A percentile compares a stretch with the other conserved stretches of the same genome.
Conservation (phyloP, 2,888 invertebrate genomes). For the Apeira syringaria region DNA sequence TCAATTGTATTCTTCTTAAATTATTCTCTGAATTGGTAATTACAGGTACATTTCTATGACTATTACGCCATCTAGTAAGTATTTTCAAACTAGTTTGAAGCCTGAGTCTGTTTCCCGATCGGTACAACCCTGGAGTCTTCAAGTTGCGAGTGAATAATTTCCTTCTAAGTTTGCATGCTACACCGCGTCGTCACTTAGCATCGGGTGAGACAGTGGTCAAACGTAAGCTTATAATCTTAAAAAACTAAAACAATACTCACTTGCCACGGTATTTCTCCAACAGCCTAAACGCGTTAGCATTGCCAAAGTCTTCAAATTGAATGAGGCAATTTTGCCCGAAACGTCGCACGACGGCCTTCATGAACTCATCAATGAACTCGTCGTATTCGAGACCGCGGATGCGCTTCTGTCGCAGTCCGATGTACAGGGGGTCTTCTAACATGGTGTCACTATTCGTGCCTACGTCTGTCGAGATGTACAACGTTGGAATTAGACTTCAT, state of each 20-base stretch:
- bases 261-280: conserved; percentile 93
- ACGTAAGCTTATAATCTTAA: too few species aligned
- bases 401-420: conserved; percentile 94
- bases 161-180: too few species aligned
- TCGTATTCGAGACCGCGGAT: conserved; percentile 94
- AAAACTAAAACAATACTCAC: conserved; percentile 70
- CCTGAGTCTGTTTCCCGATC: too few species aligned
- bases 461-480: conserved; percentile 82
- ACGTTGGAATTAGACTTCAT: background rate
- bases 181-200: too few species aligned
- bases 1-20: too few species aligned
- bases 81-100: too few species aligned
- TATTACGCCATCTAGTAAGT: too few species aligned
- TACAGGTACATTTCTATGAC: too few species aligned
- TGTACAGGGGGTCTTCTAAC: conserved; percentile 96
- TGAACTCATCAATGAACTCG: conserved; percentile 98
- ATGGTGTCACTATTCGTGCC: conserved; percentile 95
- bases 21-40: too few species aligned
- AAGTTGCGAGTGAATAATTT: too few species aligned
- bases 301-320: conserved; percentile 99
- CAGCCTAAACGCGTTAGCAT: conserved; percentile 97
- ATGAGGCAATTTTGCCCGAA: conserved; percentile 94
- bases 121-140: too few species aligned
- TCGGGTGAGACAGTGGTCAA: too few species aligned
- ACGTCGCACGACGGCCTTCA: conserved; percentile 93